Base-by-base conservation (phyloP, 2,888 invertebrate species). In the Mesorhabditis belari region DNA sequence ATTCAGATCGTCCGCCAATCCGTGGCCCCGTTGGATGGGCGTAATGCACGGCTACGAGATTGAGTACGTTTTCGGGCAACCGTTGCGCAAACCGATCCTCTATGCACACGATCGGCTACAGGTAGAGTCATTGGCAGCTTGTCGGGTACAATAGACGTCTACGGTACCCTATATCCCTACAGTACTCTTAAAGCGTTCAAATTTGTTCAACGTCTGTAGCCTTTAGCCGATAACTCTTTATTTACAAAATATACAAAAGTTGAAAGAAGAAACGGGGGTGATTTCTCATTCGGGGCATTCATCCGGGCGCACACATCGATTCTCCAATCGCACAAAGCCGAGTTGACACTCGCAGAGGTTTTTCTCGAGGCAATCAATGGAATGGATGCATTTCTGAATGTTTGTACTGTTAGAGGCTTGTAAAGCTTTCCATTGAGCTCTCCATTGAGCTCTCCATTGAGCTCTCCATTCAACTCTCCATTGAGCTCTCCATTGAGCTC, bases 21-120 rank as follows among this genome's bases (percentile, higher is more conserved):
- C 91, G 49, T 96, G 96, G 96, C 95, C 94, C 26, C 88, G 90
- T 81, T 96, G 96, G 95, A 95, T 95, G 94, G 96, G 96, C 0
- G 94, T 94, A 65, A 88, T 96, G 87, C 96, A 96, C 77, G 96
- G 92, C 0, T 95, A 96, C 81, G 96, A 96, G 84, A 92, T 96
- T 81, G 92, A 92, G 82, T 96, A 93, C 84, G 90, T 94, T 74
- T 95, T 96, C 81, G 96, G 96, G 3, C 90, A 92, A 82, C 95
- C 95, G 1, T 84, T 93, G 77, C 91, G 93, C 84, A 87, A 87
- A 85, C 89, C 90, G 17, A 85, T 89, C 73, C 88, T 89, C 82
- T 95, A 92, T 85, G 64, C 63, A 50, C 60, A 65, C 50, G 64
- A 56, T 12, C 23, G 52, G 19, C 24, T n/a, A 5, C 5, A 25